Base-by-base conservation (phyloP, 2,113 vertebrate genomes). In the Notarius quadriscutis region DNA sequence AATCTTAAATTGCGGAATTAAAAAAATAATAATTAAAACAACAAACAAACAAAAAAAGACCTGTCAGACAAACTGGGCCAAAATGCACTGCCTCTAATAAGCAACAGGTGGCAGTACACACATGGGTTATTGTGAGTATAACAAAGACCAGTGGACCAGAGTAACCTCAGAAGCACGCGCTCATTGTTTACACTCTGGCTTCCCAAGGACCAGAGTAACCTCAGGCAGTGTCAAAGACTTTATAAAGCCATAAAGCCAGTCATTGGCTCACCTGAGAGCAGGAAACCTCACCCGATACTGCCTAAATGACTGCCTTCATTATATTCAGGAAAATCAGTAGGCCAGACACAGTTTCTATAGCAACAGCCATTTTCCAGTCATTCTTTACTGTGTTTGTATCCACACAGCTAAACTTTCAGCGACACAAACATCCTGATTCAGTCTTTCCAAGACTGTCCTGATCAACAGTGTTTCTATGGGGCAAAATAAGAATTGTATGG, bases 81-180 rank as follows among this genome's bases (percentile, higher is more conserved):
- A 83, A 34, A 62, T 83, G 86, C 41, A 41, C 15, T 77, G 41
- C 41, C 57, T 65, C 80, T 7, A 53, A 12, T 1, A 83, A 63
- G 12, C 86, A 83, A 48, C 27, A 87, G 86, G 71, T 83, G 81
- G 71, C 81, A 83, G 60, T 62, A 87, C 48, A 87, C 60, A 87
- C 57, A 55, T 20, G 27, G 17, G 48, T 34, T 63, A 83, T 63
- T 87, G 79, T 83, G 5, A 10, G 5, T 10, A 25, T 78, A 57
- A 62, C 41, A 81, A 81, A 27, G 25, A 55, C 25, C 51, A 17
- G 12, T 81, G 80, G 57, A 81, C 86, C 15, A 17, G 34, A 86
- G 77, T 86, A 80, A 86, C 85, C 63, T 86, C 51, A 9, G 15
- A 30, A 30, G 30, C 30, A 30, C 30, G 30, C 30, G 30, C 30